These are phyloP conservation scores for Lepisosteus osseus DNA, from an alignment of 2,113 vertebrate genomes.

Conservation along the genomic window DNA sequence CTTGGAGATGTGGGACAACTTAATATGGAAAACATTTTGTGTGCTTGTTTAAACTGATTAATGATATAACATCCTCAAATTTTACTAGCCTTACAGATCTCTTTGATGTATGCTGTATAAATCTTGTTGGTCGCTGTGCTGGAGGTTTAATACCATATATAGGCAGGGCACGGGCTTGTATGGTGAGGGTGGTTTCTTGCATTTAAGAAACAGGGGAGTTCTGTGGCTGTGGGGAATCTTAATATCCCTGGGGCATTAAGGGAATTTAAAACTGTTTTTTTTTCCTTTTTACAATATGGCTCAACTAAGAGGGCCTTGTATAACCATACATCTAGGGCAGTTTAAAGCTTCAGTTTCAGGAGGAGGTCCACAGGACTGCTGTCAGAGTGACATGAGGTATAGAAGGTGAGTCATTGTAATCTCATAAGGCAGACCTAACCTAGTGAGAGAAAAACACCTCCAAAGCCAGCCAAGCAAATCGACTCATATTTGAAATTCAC, in stretches of 20 bases:
- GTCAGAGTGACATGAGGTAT: not conserved
- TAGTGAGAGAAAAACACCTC: not conserved
- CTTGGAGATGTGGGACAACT: not conserved
- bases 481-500: not conserved
- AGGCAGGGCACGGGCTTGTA: not conserved
- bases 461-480: not conserved
- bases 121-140: not conserved
- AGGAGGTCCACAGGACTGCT: not conserved
- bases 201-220: not conserved
- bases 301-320: not conserved
- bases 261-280: not conserved
- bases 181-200: not conserved
- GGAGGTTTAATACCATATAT: constrained; percentile 1
- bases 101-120: not conserved
- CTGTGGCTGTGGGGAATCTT: not conserved
- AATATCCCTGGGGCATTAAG: not conserved
- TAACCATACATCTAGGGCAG: not conserved
- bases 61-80: not conserved
- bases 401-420: not conserved
- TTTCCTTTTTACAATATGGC: not conserved
- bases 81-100: not conserved
- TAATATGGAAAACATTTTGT: not conserved
- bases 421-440: not conserved
- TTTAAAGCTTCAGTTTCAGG: not conserved
- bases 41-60: constrained; percentile 3